phyloP scores from a whole-genome alignment of 2,113 vertebrate genomes.

The Chaetura pelagica region DNA sequence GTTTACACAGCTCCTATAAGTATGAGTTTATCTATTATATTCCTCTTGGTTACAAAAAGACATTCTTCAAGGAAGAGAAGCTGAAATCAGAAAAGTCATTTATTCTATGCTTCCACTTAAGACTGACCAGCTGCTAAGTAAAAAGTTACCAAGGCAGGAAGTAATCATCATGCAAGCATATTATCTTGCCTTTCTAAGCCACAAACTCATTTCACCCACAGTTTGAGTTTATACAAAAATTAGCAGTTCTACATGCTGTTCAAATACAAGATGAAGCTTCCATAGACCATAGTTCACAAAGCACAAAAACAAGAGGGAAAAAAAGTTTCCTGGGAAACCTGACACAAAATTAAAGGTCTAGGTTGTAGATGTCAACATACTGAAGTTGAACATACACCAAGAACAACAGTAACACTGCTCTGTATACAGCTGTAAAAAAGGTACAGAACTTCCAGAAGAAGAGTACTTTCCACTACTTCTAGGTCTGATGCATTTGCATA shows the following conservation, averaged over 20 bases:
- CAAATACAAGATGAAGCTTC: neutral
- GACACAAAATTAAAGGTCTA: neutral
- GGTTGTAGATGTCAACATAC: neutral
- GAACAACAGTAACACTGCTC: neutral
- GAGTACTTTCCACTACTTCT: neutral
- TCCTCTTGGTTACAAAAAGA: neutral
- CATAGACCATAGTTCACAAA: neutral
- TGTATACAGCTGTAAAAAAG: neutral
- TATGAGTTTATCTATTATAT: neutral
- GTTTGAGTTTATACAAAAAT: neutral
- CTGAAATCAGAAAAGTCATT: neutral
- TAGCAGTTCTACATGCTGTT: neutral
- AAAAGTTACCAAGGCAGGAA: neutral
- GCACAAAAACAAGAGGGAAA: neutral
- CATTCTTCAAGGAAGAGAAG: neutral
- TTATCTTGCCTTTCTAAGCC: neutral
- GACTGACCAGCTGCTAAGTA: neutral
- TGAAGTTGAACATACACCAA: neutral
- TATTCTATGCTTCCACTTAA: neutral
- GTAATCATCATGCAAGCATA: neutral
- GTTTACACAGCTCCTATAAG: neutral
- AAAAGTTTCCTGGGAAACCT: neutral
- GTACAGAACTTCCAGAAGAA: neutral
- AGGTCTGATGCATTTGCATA: neutral
- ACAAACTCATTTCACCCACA: neutral